These are phyloP conservation scores for Parotocinclus haroldoi DNA, from an alignment of 2,797 vertebrate genomes.

Conservation along the genomic window DNA sequence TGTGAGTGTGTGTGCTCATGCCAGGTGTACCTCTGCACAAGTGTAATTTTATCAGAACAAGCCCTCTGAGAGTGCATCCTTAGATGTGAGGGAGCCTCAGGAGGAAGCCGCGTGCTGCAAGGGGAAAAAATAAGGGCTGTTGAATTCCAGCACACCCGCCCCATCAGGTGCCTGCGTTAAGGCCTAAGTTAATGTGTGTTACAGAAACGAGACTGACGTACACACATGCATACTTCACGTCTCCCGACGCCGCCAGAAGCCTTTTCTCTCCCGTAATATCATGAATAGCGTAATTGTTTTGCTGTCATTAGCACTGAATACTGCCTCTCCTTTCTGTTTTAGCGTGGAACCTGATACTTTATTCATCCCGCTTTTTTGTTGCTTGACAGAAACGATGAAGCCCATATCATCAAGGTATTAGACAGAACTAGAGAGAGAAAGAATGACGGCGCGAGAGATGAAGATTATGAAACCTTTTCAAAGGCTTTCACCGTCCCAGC, in stretches of 20 bases:
- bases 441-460: too few relatives aligned
- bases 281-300: slow-evolving; percentile 76
- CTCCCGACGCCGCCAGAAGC: slow-evolving; percentile 58
- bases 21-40: slow-evolving; percentile 61
- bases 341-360: slow-evolving; percentile 64
- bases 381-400: slow-evolving; percentile 66
- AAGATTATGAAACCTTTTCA: slow-evolving; percentile 58
- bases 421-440: slow-evolving; percentile 45
- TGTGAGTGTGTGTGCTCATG: slow-evolving; percentile 33
- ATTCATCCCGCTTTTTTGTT: slow-evolving; percentile 55
- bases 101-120: slow-evolving; percentile 69
- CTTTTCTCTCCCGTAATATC: slow-evolving; percentile 57
- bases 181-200: slow-evolving; percentile 60
- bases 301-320: slow-evolving; percentile 68
- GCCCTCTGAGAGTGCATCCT: slow-evolving; percentile 73
- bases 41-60: slow-evolving; percentile 77
- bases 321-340: slow-evolving; percentile 66
- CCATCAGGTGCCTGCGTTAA: neutral
- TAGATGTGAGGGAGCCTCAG: slow-evolving; percentile 77
- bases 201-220: slow-evolving; percentile 43
- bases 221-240: slow-evolving; percentile 40
- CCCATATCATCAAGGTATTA: slow-evolving; percentile 60
- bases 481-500: slow-evolving; percentile 61
- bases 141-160: neutral
- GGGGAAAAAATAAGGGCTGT: slow-evolving; percentile 68